Evolutionary conservation across 2,797 vertebrate genomes (phyloP).

Genomic region (Danio kyathit): DNA sequence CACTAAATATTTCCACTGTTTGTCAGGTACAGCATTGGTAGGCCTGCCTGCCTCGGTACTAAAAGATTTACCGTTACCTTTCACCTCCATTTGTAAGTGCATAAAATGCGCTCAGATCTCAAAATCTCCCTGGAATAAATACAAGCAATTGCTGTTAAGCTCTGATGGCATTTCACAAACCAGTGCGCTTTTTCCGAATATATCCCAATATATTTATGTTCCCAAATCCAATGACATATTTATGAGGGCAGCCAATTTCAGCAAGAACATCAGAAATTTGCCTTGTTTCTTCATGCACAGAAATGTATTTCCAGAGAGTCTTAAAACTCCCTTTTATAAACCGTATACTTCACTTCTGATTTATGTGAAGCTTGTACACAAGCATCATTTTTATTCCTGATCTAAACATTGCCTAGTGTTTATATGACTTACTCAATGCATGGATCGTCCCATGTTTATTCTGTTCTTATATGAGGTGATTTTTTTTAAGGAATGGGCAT

Average conservation of each 20-base stretch:
- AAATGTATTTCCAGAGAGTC: constrained; percentile 10
- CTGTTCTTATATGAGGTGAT: not conserved
- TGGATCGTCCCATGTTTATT: not conserved
- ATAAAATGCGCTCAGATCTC: constrained; percentile 12
- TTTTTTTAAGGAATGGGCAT: not conserved
- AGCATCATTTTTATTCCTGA: constrained; percentile 23
- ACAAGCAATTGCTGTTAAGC: constrained; percentile 44
- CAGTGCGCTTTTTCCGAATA: constrained; percentile 1
- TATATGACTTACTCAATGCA: not conserved
- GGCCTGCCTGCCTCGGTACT: not conserved
- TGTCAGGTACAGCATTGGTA: not conserved
- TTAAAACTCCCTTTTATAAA: constrained; percentile 17
- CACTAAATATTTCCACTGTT: not conserved
- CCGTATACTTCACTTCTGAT: constrained; percentile 20
- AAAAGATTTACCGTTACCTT: constrained; percentile 40
- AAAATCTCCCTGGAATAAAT: constrained; percentile 28
- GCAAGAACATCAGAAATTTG: constrained; percentile 14
- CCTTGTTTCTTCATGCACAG: constrained; percentile 9
- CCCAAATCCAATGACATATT: constrained; percentile 45
- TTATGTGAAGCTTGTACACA: constrained; percentile 28
- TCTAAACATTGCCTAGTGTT: not conserved
- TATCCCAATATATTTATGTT: constrained; percentile 10
- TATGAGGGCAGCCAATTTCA: constrained; percentile 50
- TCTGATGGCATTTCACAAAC: constrained; percentile 24
- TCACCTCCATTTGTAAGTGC: constrained; percentile 22